Conservation (phyloP, 2,797 vertebrate species). For the Diglossa cyanea region DNA sequence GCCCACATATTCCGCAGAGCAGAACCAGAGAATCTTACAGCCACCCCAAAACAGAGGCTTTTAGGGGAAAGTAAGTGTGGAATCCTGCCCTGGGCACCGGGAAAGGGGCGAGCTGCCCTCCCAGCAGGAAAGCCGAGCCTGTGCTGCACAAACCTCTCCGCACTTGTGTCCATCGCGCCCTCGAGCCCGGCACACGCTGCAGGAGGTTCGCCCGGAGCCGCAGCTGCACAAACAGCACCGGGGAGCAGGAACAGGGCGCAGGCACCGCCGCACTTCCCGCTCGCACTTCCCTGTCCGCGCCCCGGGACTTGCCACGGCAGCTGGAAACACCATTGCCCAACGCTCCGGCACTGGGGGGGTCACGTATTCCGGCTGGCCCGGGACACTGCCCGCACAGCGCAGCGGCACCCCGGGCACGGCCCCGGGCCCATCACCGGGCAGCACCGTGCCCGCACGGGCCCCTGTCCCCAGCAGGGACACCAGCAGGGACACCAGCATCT, state of each 20-base stretch:
- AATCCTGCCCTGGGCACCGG: accelerated
- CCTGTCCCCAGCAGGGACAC: background rate
- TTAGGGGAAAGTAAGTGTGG: accelerated
- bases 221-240: background rate
- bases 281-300: background rate
- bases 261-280: background rate
- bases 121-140: background rate
- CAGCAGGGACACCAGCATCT: background rate
- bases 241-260: background rate
- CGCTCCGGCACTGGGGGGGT: accelerated
- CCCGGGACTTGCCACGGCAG: accelerated
- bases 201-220: background rate
- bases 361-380: background rate
- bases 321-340: background rate
- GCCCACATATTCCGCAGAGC: accelerated
- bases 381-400: background rate
- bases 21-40: accelerated
- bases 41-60: background rate
- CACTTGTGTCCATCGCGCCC: background rate
- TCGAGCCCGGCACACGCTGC: background rate
- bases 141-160: background rate
- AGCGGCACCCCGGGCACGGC: too few species aligned
- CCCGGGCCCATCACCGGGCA: too few species aligned
- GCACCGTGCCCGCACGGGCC: background rate
- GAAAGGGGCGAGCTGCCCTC: background rate